phyloP scores from a whole-genome alignment of 2,888 invertebrate species.

The Acleris cristana region DNA sequence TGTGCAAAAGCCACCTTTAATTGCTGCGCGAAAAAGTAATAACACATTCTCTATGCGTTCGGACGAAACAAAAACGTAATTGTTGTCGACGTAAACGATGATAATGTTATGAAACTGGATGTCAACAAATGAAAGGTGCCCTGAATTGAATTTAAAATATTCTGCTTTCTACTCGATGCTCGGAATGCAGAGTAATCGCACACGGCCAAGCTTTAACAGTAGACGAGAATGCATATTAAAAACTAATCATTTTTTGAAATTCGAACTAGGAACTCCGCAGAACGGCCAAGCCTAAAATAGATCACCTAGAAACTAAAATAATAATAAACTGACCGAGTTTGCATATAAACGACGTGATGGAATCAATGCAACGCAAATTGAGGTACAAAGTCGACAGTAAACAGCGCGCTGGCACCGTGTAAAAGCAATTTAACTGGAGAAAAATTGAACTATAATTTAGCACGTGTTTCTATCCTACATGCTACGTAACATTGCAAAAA shows the following conservation, averaged over 20 bases:
- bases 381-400: conserved; percentile 54
- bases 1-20: conserved; percentile 4
- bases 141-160: conserved; percentile 49
- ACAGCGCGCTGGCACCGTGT: conserved; percentile 47
- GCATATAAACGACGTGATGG: conserved; percentile 35
- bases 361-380: conserved; percentile 39
- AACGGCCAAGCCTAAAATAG: conserved; percentile 66
- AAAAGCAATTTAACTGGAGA: conserved; percentile 58
- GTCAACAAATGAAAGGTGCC: conserved; percentile 65
- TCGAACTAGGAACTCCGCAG: conserved; percentile 54
- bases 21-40: conserved; percentile 21
- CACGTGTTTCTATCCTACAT: conserved; percentile 63
- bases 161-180: conserved; percentile 47
- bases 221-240: conserved; percentile 33
- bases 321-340: conserved; percentile 53
- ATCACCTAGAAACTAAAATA: conserved; percentile 69
- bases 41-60: conserved; percentile 25
- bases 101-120: conserved; percentile 58
- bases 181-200: conserved; percentile 11
- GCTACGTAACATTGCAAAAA: conserved; percentile 52
- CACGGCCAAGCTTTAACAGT: not conserved
- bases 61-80: conserved; percentile 32
- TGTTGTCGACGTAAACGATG: conserved; percentile 43
- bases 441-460: conserved; percentile 54
- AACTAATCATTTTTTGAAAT: conserved; percentile 44